Percentiles rank a stretch among this genome's conserved stretches.
Evolutionary conservation across 2,113 vertebrate genomes (phyloP).

Genomic region (Bujurquina vittata): DNA sequence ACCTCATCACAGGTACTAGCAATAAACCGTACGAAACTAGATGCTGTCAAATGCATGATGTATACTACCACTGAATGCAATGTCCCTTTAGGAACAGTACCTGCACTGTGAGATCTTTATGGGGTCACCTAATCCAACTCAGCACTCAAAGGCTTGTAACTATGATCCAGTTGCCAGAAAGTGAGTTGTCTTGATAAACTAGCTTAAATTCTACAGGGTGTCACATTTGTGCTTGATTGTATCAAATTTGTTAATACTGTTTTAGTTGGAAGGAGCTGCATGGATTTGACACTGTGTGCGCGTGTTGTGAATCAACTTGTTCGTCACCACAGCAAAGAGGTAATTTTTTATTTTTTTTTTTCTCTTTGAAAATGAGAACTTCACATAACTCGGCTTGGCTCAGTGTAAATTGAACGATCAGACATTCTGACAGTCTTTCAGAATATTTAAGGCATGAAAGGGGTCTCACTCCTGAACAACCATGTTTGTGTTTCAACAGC

Average conservation of each 20-base stretch:
- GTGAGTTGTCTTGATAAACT: conserved; percentile 10
- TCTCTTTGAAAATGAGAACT: not conserved
- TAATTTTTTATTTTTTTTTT: not conserved
- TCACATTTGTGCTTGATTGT: accelerated
- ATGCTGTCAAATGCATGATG: not conserved
- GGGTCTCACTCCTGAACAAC: accelerated
- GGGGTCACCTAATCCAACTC: conserved; percentile 34
- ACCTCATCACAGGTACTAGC: conserved; percentile 38
- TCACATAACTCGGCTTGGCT: not conserved
- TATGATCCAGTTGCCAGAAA: conserved; percentile 17
- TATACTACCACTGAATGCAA: not conserved
- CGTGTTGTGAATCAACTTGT: conserved; percentile 68
- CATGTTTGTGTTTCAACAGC: conserved; percentile 8
- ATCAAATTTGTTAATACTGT: not conserved
- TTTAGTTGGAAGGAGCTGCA: conserved; percentile 77
- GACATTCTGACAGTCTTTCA: not conserved
- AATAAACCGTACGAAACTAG: not conserved
- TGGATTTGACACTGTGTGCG: conserved; percentile 44
- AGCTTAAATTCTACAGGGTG: not conserved
- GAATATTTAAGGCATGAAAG: not conserved
- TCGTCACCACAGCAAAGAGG: conserved; percentile 4
- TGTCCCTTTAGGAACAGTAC: conserved; percentile 62
- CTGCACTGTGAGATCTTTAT: conserved; percentile 72
- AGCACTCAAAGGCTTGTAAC: conserved; percentile 68
- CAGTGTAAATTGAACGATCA: not conserved